Evolutionary conservation across 2,888 invertebrate species (phyloP).

Genomic region (Metellina segmentata): DNA sequence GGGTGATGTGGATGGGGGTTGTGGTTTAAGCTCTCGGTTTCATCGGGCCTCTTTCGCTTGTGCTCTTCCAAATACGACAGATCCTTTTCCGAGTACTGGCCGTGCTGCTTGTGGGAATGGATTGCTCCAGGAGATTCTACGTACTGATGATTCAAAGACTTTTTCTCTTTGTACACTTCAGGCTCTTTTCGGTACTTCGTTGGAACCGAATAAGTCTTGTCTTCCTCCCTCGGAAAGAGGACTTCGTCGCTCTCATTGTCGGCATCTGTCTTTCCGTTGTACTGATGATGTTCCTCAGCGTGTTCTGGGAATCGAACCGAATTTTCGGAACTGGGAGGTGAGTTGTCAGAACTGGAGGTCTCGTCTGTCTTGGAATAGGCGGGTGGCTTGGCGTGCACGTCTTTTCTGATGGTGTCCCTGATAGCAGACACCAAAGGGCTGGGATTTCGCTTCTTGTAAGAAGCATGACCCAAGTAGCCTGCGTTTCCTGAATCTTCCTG

Average conservation of each 20-base stretch:
- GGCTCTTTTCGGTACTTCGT: conserved; percentile 21
- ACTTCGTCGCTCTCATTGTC: conserved; percentile 44
- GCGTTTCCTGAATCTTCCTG: neutral
- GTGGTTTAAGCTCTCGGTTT: neutral
- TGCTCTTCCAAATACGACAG: conserved; percentile 7
- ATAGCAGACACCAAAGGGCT: conserved; percentile 64
- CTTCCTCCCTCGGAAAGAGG: conserved; percentile 43
- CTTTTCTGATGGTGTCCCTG: conserved; percentile 53
- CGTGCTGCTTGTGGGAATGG: neutral
- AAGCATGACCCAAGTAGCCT: conserved; percentile 71
- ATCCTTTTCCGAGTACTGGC: conserved; percentile 14
- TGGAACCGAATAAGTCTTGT: conserved; percentile 13
- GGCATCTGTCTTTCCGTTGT: neutral
- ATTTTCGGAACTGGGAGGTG: conserved; percentile 29
- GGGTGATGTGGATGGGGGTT: conserved; percentile 25
- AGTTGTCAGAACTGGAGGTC: conserved; percentile 6
- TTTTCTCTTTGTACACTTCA: neutral
- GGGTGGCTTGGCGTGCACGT: conserved; percentile 58
- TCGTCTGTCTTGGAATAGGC: conserved; percentile 50
- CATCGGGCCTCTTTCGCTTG: neutral
- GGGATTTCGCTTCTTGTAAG: conserved; percentile 54
- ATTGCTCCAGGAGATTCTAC: neutral
- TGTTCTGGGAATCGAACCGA: conserved; percentile 54
- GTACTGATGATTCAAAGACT: neutral
- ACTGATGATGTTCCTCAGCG: neutral